Conservation (phyloP, 2,113 vertebrate species). For the Mandrillus leucophaeus region DNA sequence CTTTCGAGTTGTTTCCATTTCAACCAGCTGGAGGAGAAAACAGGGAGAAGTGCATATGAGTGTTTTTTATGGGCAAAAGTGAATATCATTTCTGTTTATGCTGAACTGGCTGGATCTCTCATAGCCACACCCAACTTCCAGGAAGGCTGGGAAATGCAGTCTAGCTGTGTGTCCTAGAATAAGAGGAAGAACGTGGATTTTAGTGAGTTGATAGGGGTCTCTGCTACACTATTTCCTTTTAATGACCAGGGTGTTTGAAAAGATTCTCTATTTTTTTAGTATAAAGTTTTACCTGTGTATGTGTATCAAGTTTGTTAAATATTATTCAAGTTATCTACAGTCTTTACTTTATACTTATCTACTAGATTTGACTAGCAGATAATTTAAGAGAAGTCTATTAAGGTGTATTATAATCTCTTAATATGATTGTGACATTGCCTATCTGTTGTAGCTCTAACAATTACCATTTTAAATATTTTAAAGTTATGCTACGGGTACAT, state of each 20-base stretch:
- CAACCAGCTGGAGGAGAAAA: background rate
- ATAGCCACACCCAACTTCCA: background rate
- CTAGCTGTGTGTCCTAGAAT: background rate
- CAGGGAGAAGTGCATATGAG: background rate
- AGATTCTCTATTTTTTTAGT: background rate
- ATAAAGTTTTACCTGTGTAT: background rate
- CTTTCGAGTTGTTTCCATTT: background rate
- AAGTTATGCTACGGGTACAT: background rate
- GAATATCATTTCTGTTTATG: background rate
- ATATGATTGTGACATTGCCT: background rate
- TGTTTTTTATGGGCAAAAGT: background rate
- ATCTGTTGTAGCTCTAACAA: background rate
- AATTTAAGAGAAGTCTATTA: background rate
- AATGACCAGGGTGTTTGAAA: background rate
- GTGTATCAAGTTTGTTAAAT: background rate
- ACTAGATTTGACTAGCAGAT: background rate
- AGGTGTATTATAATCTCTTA: background rate
- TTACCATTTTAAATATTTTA: background rate
- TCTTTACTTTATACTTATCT: constrained; percentile 34
- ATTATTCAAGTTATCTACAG: background rate
- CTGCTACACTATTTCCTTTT: no score
- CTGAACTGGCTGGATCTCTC: background rate
- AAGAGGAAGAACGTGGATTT: background rate
- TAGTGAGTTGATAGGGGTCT: background rate
- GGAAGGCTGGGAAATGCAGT: background rate